Evolutionary conservation across 2,113 vertebrate genomes (phyloP).

Genomic region (Anseranas semipalmata): DNA sequence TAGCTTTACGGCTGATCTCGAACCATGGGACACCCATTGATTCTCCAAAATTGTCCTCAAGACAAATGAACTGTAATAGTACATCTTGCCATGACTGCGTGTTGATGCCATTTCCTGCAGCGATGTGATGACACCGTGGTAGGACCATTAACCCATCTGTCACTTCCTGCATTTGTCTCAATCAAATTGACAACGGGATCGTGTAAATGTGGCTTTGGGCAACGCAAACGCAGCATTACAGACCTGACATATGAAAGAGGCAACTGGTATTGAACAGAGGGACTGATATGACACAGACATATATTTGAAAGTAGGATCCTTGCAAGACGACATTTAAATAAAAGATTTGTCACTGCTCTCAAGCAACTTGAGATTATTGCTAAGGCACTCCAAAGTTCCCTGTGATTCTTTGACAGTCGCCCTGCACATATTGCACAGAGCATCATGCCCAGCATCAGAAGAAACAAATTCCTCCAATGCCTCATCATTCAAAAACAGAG

Average conservation of each 20-base stretch:
- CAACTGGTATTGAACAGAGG: not conserved
- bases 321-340: conserved; percentile 32
- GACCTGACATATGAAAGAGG: not conserved
- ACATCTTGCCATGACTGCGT: not conserved
- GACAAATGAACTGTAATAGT: conserved; percentile 16
- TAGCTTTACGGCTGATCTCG: not conserved
- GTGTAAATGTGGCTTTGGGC: conserved; percentile 10
- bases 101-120: conserved; percentile 14
- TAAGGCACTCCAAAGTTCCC: not conserved
- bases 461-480: not conserved
- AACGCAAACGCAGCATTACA: not conserved
- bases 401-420: not conserved
- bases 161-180: conserved; percentile 35
- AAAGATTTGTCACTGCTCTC: not conserved
- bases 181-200: conserved; percentile 18
- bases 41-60: not conserved
- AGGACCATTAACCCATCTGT: conserved; percentile 44
- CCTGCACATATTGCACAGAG: not conserved
- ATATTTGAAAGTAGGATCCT: not conserved
- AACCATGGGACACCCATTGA: not conserved
- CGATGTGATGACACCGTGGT: not conserved
- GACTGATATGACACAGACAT: not conserved
- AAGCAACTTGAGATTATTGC: not conserved
- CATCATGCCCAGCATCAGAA: not conserved
- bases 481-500: not conserved